These are phyloP conservation scores for Myrmecobius fasciatus DNA, from an alignment of 2,113 vertebrate genomes.

Conservation along the genomic window DNA sequence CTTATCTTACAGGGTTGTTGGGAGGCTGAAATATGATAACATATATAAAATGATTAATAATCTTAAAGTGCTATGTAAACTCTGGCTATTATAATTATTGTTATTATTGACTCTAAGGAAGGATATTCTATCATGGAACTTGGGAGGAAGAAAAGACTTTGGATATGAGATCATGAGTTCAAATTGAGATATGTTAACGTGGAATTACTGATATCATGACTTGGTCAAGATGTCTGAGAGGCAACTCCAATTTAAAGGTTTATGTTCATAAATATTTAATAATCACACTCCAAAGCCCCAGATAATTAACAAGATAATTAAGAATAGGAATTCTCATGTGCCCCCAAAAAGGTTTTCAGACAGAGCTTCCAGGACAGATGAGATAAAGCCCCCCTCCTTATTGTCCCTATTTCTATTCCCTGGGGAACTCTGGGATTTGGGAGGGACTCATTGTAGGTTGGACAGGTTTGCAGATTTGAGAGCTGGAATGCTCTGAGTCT, in stretches of 20 bases:
- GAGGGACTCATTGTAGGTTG: fast-evolving
- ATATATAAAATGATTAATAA: not conserved
- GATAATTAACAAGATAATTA: not conserved
- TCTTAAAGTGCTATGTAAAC: not conserved
- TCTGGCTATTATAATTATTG: not conserved
- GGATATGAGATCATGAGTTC: not conserved
- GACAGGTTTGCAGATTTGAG: not conserved
- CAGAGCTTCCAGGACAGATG: not conserved
- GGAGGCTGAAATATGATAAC: not conserved
- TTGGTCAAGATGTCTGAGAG: not conserved
- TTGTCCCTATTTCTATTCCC: not conserved
- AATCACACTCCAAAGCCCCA: not conserved
- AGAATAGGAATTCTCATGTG: not conserved
- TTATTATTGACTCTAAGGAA: not conserved
- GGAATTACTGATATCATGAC: not conserved
- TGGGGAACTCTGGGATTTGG: not conserved
- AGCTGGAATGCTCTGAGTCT: fast-evolving
- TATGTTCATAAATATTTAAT: not conserved
- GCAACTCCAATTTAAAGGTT: not conserved
- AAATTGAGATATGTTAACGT: not conserved
- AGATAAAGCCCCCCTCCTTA: no score
- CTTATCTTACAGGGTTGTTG: not conserved
- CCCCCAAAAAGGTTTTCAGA: not conserved
- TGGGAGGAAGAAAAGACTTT: not conserved
- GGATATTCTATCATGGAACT: not conserved